Conservation (phyloP, 2,888 invertebrate genomes). For the Mayetiola destructor region DNA sequence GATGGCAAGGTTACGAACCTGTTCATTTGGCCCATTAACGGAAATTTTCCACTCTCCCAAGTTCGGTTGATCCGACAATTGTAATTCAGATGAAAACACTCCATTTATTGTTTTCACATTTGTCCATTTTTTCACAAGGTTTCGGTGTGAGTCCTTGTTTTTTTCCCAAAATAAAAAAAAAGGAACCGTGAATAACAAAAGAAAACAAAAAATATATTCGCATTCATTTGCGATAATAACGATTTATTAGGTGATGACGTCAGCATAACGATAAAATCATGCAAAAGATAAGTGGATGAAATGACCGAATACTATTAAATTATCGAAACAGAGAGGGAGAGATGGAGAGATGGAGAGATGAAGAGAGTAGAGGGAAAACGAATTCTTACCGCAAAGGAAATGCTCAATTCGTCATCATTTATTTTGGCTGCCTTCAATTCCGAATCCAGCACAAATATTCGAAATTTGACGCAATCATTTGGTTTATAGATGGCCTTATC, state of each 20-base stretch:
- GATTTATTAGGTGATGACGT: slow-evolving; percentile 17
- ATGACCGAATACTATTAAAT: background rate
- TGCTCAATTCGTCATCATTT: background rate
- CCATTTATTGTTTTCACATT: slow-evolving; percentile 41
- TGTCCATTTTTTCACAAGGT: slow-evolving; percentile 61
- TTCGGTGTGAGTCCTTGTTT: background rate
- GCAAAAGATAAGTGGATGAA: background rate
- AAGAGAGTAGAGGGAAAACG: background rate
- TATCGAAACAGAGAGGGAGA: background rate
- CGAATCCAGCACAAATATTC: slow-evolving; percentile 53
- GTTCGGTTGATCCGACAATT: slow-evolving; percentile 61
- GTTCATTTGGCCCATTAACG: slow-evolving; percentile 24
- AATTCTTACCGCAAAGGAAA: background rate
- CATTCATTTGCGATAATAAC: background rate
- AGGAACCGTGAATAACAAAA: background rate
- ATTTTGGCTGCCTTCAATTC: background rate
- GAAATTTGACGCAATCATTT: slow-evolving; percentile 59
- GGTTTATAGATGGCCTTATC: slow-evolving; percentile 79
- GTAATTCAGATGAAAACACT: slow-evolving; percentile 55
- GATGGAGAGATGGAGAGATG: background rate
- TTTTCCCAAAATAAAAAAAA: background rate
- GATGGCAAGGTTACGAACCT: background rate
- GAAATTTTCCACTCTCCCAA: slow-evolving; percentile 75
- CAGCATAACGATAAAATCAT: slow-evolving; percentile 46
- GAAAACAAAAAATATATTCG: background rate